These are phyloP conservation scores for Caenorhabditis briggsae DNA, from an alignment of 1,140 invertebrate genomes.

Conservation along the genomic window DNA sequence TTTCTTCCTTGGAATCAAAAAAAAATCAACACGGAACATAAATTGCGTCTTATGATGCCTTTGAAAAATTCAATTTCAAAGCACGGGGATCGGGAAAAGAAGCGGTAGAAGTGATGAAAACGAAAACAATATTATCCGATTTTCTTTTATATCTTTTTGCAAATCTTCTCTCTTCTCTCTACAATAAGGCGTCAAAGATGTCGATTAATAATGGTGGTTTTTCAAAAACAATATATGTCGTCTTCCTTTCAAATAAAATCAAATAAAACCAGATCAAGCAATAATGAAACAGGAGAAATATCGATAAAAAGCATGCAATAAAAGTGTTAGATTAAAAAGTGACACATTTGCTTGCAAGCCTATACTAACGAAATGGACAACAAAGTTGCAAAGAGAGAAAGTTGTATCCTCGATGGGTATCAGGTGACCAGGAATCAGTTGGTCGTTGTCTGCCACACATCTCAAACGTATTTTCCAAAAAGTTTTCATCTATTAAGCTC, in stretches of 20 bases:
- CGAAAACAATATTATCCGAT: constrained; percentile 46
- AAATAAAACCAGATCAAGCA: too few species aligned
- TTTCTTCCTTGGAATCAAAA: too few species aligned
- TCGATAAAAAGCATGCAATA: background rate
- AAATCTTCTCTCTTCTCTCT: constrained; percentile 6
- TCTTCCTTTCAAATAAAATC: background rate
- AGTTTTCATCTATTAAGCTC: constrained; percentile 34
- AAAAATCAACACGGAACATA: too few species aligned
- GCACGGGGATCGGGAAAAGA: background rate
- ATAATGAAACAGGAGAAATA: background rate
- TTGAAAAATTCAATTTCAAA: background rate
- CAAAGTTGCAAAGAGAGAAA: background rate
- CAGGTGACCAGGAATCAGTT: constrained; percentile 19
- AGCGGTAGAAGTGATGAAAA: constrained; percentile 16
- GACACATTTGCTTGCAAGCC: background rate
- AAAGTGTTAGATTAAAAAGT: background rate
- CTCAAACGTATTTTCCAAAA: constrained; percentile 2
- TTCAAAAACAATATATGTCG: constrained; percentile 5
- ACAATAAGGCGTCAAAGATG: constrained; percentile 2
- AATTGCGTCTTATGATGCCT: too few species aligned
- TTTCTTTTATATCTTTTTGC: background rate
- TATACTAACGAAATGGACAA: background rate
- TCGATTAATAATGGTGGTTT: background rate
- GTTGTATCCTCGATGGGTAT: background rate
- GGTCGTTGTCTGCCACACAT: background rate